phyloP scores from a whole-genome alignment of 2,113 vertebrate species.

The Tylochromis polylepis region DNA sequence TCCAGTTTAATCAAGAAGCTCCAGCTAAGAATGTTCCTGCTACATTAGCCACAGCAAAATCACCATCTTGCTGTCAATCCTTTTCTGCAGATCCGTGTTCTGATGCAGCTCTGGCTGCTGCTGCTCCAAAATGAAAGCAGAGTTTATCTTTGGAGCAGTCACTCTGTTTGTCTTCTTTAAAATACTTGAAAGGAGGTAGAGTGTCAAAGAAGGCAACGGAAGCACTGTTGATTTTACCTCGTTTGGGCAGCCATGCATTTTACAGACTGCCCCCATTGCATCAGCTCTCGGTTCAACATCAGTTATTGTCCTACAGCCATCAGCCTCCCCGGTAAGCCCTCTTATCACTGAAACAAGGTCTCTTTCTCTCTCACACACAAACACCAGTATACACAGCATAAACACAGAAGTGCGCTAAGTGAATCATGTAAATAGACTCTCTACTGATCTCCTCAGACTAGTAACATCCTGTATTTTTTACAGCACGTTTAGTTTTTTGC shows the following conservation, averaged over 20 bases:
- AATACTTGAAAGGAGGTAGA: neutral
- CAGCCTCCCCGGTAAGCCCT: neutral
- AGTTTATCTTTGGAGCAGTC: neutral
- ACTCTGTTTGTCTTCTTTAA: neutral
- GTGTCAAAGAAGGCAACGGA: neutral
- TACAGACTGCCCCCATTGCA: neutral
- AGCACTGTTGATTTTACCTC: neutral
- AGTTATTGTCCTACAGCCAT: neutral
- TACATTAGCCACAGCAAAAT: neutral
- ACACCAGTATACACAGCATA: neutral
- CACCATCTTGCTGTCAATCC: neutral
- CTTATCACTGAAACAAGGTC: neutral
- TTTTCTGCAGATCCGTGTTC: neutral
- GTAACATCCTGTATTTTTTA: neutral
- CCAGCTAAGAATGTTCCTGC: neutral
- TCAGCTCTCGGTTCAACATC: neutral
- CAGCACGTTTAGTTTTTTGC: neutral
- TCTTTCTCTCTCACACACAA: neutral
- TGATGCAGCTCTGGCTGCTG: neutral
- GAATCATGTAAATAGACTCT: neutral
- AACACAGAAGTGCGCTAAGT: neutral
- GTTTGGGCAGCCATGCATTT: neutral
- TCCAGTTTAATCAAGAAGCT: constrained; percentile 22
- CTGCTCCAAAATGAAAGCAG: neutral
- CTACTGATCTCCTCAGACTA: neutral